Evolutionary conservation across 2,797 vertebrate species (phyloP).

Genomic region (Phoeniculus purpureus): DNA sequence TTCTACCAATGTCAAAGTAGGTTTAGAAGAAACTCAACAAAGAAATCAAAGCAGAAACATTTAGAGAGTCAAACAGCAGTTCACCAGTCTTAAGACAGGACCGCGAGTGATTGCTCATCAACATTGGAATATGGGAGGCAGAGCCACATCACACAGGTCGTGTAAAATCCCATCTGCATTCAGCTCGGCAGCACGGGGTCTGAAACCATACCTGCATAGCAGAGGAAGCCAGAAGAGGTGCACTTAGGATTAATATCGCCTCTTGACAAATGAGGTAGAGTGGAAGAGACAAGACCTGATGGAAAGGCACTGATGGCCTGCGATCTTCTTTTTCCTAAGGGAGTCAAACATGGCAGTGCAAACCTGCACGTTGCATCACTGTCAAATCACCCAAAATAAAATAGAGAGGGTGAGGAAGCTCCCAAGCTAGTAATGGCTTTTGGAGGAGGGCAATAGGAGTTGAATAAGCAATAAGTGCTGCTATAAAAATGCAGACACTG

Average conservation of each 20-base stretch:
- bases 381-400: not conserved
- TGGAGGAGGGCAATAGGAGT: not conserved
- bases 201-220: not conserved
- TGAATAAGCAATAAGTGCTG: not conserved
- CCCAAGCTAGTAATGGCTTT: not conserved
- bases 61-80: not conserved
- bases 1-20: not conserved
- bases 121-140: not conserved
- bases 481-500: not conserved
- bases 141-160: not conserved
- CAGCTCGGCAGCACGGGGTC: not conserved
- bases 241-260: not conserved
- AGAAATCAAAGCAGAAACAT: not conserved
- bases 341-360: not conserved
- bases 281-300: not conserved
- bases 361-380: not conserved
- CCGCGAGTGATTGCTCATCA: not conserved
- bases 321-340: not conserved
- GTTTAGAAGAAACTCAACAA: not conserved
- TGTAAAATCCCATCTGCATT: not conserved
- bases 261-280: not conserved
- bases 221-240: not conserved
- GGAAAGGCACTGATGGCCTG: fast-evolving
- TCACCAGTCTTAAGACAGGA: not conserved
- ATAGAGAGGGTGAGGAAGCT: not conserved